Evolutionary conservation across 2,888 invertebrate genomes (phyloP), one percentile per base, ranked within the genome.

Genomic region (Gandaritis pyraliata): DNA sequence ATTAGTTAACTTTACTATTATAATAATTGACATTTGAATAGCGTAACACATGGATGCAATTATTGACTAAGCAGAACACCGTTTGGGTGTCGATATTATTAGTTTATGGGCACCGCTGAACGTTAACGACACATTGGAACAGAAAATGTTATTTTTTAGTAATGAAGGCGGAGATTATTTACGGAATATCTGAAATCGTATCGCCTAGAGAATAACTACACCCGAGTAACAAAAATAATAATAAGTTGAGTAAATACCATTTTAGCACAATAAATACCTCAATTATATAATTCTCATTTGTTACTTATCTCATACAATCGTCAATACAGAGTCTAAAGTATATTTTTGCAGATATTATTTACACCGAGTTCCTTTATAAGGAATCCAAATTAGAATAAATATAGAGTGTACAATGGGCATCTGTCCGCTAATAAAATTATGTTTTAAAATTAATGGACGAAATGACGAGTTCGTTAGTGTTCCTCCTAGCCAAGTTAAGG

Each of bases 371-470:
- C 90, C 91, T 90, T 91, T 70, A 77, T 80, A 90, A 92, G 90
- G 89, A 83, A 76, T 82, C 78, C 81, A 83, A 84, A 82, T 82
- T 77, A 81, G 78, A 85, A 84, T 83, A 85, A 80, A 82, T 83
- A 84, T 72, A 82, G 74, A 83, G 83, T 85, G 81, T 87, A 87
- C 84, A 88, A 84, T 78, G 88, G 87, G 86, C 83, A 83, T 86
- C 86, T 85, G 85, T 84, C 83, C 80, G 83, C 85, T 88, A 87
- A 83, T 90, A 87, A 90, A 90, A 87, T 88, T 88, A 88, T 88
- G 74, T 74, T 84, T 89, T 90, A 87, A 90, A 90, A 89, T 89
- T 91, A 91, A 90, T 92, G 92, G 92, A 92, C 92, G 92, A 90
- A 92, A 88, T 91, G 85, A 87, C 83, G 88, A 89, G 89, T 91